Evolutionary conservation across 2,797 vertebrate species (phyloP).

Genomic region (Spondyliosoma cantharus): DNA sequence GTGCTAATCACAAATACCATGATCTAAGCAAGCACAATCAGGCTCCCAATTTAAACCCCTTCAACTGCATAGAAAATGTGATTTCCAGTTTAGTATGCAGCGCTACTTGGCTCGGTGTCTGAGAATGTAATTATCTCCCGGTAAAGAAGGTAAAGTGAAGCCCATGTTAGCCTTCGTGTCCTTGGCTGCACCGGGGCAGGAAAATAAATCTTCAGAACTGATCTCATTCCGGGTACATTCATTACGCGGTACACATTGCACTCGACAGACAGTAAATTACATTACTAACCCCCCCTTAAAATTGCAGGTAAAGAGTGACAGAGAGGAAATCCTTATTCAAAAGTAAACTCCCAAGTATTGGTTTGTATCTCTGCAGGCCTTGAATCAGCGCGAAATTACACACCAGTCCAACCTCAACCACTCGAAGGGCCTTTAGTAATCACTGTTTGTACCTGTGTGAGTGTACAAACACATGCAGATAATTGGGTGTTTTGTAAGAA

Average conservation of each 20-base stretch:
- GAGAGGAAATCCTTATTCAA: constrained; percentile 47
- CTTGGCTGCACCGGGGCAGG: constrained; percentile 57
- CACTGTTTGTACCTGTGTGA: constrained; percentile 59
- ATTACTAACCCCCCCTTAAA: constrained; percentile 54
- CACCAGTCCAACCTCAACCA: constrained; percentile 21
- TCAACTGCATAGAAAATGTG: constrained; percentile 48
- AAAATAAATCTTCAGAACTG: constrained; percentile 68
- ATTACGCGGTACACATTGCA: constrained; percentile 53
- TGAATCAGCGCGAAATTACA: constrained; percentile 48
- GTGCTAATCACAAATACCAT: constrained; percentile 46
- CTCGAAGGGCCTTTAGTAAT: constrained; percentile 59
- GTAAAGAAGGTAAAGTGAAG: constrained; percentile 67
- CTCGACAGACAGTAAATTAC: constrained; percentile 62
- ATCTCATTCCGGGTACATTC: constrained; percentile 65
- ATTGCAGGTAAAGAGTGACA: constrained; percentile 44
- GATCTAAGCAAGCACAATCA: constrained; percentile 47
- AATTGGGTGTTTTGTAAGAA: constrained; percentile 71
- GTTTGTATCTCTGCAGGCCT: constrained; percentile 22
- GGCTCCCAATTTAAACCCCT: constrained; percentile 41
- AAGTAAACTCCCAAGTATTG: constrained; percentile 40
- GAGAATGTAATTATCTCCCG: constrained; percentile 72
- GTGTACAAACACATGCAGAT: constrained; percentile 62
- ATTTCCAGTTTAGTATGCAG: constrained; percentile 59
- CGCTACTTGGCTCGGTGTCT: constrained; percentile 53
- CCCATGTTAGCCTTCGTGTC: constrained; percentile 62